Evolutionary conservation across 2,888 invertebrate genomes (phyloP).

Genomic region (Adelognathus sp.): DNA sequence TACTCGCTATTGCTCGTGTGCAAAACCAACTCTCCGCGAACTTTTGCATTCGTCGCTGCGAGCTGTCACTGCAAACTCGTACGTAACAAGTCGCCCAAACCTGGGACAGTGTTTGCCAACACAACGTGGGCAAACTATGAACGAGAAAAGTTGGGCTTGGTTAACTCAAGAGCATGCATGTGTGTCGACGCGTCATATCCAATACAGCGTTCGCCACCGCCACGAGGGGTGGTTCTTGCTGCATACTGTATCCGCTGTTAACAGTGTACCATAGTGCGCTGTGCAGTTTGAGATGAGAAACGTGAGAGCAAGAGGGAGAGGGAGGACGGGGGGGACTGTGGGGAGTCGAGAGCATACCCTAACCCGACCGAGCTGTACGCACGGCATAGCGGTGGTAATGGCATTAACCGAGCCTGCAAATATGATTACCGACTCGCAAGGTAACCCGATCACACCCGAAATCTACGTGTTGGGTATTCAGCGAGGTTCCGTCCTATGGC

Average conservation of each 20-base stretch:
- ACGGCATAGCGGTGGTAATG: constrained; percentile 79
- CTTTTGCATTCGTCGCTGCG: background rate
- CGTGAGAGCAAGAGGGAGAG: constrained; percentile 29
- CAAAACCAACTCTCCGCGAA: constrained; percentile 5
- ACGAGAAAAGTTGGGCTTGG: constrained; percentile 63
- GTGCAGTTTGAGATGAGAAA: constrained; percentile 13
- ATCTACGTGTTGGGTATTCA: constrained; percentile 72
- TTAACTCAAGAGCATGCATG: constrained; percentile 66
- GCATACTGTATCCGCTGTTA: background rate
- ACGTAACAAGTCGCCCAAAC: constrained; percentile 19
- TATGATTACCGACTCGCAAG: constrained; percentile 80
- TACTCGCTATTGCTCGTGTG: constrained; percentile 13
- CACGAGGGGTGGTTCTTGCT: constrained; percentile 41
- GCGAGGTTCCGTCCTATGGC: constrained; percentile 43
- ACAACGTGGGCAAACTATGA: constrained; percentile 51
- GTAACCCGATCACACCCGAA: constrained; percentile 80
- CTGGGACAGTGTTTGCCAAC: constrained; percentile 20
- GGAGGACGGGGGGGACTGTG: constrained; percentile 61
- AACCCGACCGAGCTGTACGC: constrained; percentile 61
- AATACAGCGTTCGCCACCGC: constrained; percentile 72
- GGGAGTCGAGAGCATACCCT: constrained; percentile 63
- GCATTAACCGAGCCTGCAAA: constrained; percentile 80
- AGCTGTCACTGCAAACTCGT: constrained; percentile 1
- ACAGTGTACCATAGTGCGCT: constrained; percentile 35
- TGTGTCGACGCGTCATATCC: constrained; percentile 79